Base-by-base conservation (phyloP, 2,888 invertebrate species). In the Eupithecia inturbata region DNA sequence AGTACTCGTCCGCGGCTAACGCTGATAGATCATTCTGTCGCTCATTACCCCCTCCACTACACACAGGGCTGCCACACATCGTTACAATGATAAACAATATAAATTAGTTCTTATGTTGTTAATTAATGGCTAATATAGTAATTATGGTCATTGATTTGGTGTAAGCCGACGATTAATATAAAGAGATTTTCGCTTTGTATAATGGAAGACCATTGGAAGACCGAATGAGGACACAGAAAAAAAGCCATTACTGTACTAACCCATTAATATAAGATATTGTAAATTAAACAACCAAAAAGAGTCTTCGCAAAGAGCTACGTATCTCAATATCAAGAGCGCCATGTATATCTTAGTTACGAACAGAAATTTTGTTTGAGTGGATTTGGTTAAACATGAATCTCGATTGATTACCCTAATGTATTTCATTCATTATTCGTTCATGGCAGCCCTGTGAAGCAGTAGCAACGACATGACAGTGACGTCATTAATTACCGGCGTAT, bases 401-500 rank as follows among this genome's bases (percentile, higher is more conserved):
- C 7, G 19, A n/a, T n/a, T n/a, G 19, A 7, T n/a, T 7, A 19
- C 45, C 45, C 45, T 19, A 41, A 41, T 41, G 19, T 45, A n/a
- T 45, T 45, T 19, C 19, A 45, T 45, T 45, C 0, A 7, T 19
- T 19, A 16, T 26, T 12, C 16, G 19, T 33, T n/a, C n/a, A 12
- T n/a, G 39, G 19, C 67, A 75, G 12, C 74, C 74, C 74, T 74
- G 39, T 2, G 16, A 12, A 22, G 49, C 74, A 76, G 77, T 82
- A 82, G 83, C 83, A 84, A 79, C 80, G 83, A 83, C 84, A 82
- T 80, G 81, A 82, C 81, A 81, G 83, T 84, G 85, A 85, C 81
- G 86, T 84, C 86, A 88, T 89, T 88, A 88, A 88, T 88, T 87
- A 88, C 82, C 81, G 81, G 73, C 79, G 79, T 82, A 79, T 80